Evolutionary conservation across 2,888 invertebrate species (phyloP).

Genomic region (Calliphora vomitoria): DNA sequence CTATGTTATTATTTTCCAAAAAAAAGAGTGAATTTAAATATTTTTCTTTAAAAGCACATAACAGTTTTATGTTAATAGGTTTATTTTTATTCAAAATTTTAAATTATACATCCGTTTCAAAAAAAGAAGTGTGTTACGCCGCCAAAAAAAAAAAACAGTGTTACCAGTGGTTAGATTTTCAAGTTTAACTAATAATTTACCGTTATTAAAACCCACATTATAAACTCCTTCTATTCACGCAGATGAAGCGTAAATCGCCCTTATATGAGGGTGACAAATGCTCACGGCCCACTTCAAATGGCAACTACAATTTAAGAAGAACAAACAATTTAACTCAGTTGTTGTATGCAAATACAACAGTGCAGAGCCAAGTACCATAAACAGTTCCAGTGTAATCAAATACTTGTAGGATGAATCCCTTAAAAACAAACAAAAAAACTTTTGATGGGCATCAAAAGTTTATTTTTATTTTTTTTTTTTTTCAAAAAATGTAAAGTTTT

Average conservation of each 20-base stretch:
- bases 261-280: constrained; percentile 54
- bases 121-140: background rate
- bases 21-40: background rate
- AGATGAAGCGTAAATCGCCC: background rate
- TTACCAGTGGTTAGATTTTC: constrained; percentile 21
- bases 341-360: constrained; percentile 40
- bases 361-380: constrained; percentile 30
- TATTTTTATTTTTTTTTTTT: constrained; percentile 33
- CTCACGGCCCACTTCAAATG: constrained; percentile 45
- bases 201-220: constrained; percentile 67
- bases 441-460: constrained; percentile 30
- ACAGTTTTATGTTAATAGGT: background rate
- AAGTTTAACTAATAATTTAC: constrained; percentile 57
- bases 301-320: constrained; percentile 47
- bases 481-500: constrained; percentile 33
- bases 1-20: background rate
- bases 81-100: background rate
- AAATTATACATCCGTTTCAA: constrained; percentile 1
- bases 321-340: constrained; percentile 59
- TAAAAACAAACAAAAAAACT: constrained; percentile 17
- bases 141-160: background rate
- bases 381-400: constrained; percentile 54
- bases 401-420: constrained; percentile 29
- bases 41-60: background rate
- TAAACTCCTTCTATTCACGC: constrained; percentile 35